These are phyloP conservation scores for Pandemis corylana DNA, from an alignment of 2,888 invertebrate genomes.

Conservation along the genomic window DNA sequence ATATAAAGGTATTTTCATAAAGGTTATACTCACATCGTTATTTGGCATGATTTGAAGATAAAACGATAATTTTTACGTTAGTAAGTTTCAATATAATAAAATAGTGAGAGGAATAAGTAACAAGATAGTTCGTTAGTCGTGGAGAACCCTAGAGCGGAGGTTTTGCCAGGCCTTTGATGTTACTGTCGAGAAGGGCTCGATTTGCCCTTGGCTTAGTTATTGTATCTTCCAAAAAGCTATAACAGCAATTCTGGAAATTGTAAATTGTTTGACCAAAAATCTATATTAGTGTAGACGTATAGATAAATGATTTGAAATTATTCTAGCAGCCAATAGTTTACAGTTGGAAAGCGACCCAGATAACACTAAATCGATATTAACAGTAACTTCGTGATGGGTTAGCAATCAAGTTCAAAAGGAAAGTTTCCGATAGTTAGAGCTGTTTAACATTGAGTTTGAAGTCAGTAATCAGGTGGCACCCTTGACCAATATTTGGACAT, in stretches of 20 bases:
- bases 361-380: slow-evolving; percentile 5
- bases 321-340: neutral
- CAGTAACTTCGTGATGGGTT: slow-evolving; percentile 7
- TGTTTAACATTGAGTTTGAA: slow-evolving; percentile 38
- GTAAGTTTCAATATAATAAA: neutral
- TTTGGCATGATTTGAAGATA: neutral
- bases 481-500: slow-evolving; percentile 51
- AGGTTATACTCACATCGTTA: neutral
- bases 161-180: slow-evolving; percentile 64
- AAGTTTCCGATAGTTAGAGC: slow-evolving; percentile 42
- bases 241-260: neutral
- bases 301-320: neutral
- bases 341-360: neutral
- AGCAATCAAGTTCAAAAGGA: slow-evolving; percentile 26
- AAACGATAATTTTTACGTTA: neutral
- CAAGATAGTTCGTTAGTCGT: slow-evolving; percentile 61
- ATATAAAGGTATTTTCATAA: too few species aligned
- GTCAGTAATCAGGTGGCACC: slow-evolving; percentile 38
- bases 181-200: slow-evolving; percentile 49
- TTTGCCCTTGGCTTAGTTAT: slow-evolving; percentile 62
- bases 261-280: neutral
- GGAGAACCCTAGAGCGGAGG: slow-evolving; percentile 57
- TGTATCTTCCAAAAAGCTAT: slow-evolving; percentile 31
- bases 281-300: neutral
- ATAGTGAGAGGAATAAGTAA: slow-evolving; percentile 5